These are phyloP conservation scores for Phoeniculus purpureus DNA, from an alignment of 2,797 vertebrate genomes.

Conservation along the genomic window DNA sequence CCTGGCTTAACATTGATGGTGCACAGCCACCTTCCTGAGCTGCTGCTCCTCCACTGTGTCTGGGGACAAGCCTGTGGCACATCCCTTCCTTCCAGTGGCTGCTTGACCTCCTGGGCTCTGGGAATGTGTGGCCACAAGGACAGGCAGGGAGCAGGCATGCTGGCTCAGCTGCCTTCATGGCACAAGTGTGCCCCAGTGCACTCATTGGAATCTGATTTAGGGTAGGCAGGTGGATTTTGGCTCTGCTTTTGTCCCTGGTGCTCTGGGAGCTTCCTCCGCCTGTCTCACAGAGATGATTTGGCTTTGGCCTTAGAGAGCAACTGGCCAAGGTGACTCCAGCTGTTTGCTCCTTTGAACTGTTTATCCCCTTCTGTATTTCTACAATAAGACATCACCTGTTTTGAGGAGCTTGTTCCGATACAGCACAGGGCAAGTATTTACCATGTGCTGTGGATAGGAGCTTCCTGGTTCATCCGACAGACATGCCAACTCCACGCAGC, in stretches of 20 bases:
- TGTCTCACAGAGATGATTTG: not conserved
- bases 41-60: not conserved
- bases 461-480: not conserved
- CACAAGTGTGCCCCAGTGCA: accelerated
- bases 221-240: accelerated
- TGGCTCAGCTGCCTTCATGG: not conserved
- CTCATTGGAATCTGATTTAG: not conserved
- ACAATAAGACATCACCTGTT: accelerated
- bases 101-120: not conserved
- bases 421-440: not conserved
- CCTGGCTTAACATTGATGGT: not conserved
- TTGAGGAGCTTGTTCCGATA: not conserved
- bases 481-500: accelerated
- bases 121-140: accelerated
- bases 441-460: accelerated
- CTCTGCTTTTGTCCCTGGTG: not conserved
- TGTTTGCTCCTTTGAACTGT: conserved; percentile 7
- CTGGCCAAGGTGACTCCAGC: not conserved
- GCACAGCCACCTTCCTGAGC: accelerated
- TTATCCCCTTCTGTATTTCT: not conserved
- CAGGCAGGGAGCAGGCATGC: not conserved
- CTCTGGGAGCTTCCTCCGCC: not conserved
- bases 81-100: not conserved
- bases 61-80: not conserved
- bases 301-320: not conserved